Percentiles rank a stretch among this genome's conserved stretches.
Conservation (phyloP, 2,888 invertebrate genomes). For the Nomada hirtipes region DNA sequence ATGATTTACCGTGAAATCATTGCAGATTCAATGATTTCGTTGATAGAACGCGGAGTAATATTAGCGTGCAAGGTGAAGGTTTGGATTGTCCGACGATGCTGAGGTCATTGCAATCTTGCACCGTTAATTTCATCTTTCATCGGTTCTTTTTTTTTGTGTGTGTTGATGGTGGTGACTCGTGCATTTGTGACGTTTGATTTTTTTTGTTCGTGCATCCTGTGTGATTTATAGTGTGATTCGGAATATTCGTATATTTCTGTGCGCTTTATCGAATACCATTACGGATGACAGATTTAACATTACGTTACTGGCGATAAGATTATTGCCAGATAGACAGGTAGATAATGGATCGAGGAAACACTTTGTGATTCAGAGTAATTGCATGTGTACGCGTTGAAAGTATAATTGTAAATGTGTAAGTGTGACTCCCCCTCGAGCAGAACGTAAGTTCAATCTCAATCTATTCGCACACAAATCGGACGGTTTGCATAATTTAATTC, state of each 20-base stretch:
- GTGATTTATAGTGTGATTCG: background rate
- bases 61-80: background rate
- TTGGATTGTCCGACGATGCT: background rate
- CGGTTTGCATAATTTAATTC: constrained; percentile 27
- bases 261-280: constrained; percentile 3
- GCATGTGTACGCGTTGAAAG: background rate
- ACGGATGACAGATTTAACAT: constrained; percentile 8
- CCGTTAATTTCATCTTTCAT: background rate
- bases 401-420: constrained; percentile 7
- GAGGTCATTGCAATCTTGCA: background rate
- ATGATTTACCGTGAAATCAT: background rate
- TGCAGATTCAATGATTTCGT: background rate
- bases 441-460: background rate
- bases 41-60: background rate
- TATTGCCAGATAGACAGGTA: constrained; percentile 44
- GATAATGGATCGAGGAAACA: constrained; percentile 43
- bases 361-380: constrained; percentile 35
- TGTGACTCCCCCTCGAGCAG: background rate
- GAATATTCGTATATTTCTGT: background rate
- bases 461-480: background rate
- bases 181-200: background rate
- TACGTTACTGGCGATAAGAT: constrained; percentile 52
- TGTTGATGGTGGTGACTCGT: background rate
- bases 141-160: background rate
- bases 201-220: too few species aligned